phyloP scores from a whole-genome alignment of 2,888 invertebrate species.

The Ectropis crepuscularia region DNA sequence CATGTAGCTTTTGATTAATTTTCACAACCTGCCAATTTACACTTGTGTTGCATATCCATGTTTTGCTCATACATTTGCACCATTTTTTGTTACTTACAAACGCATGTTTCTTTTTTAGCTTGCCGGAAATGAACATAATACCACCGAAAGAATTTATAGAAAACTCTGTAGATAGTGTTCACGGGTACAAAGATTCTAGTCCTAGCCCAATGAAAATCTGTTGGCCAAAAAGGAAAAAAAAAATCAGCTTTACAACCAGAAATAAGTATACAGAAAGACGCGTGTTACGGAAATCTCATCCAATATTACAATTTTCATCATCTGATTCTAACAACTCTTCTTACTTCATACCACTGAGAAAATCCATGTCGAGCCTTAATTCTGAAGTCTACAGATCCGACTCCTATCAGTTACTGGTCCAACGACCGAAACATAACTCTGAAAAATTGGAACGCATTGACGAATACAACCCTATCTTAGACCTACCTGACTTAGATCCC shows the following conservation, averaged over 20 bases:
- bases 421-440: constrained; percentile 40
- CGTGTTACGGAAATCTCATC: constrained; percentile 42
- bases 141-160: constrained; percentile 47
- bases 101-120: constrained; percentile 51
- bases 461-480: constrained; percentile 48
- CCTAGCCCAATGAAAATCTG: constrained; percentile 52
- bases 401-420: constrained; percentile 67
- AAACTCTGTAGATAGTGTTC: constrained; percentile 65
- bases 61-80: not conserved
- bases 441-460: constrained; percentile 57
- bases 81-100: constrained; percentile 33
- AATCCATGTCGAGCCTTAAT: constrained; percentile 44
- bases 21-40: constrained; percentile 24
- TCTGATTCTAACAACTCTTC: constrained; percentile 60
- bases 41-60: not conserved
- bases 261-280: constrained; percentile 42
- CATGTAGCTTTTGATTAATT: constrained; percentile 44
- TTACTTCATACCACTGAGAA: constrained; percentile 42
- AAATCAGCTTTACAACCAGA: constrained; percentile 42
- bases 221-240: constrained; percentile 54
- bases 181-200: constrained; percentile 73
- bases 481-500: constrained; percentile 26
- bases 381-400: constrained; percentile 67
- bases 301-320: constrained; percentile 52
- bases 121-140: constrained; percentile 42